A percentile compares a stretch with the other conserved stretches of the same genome.
Conservation (phyloP, 2,113 vertebrate genomes). For the Circaetus cinerascens region DNA sequence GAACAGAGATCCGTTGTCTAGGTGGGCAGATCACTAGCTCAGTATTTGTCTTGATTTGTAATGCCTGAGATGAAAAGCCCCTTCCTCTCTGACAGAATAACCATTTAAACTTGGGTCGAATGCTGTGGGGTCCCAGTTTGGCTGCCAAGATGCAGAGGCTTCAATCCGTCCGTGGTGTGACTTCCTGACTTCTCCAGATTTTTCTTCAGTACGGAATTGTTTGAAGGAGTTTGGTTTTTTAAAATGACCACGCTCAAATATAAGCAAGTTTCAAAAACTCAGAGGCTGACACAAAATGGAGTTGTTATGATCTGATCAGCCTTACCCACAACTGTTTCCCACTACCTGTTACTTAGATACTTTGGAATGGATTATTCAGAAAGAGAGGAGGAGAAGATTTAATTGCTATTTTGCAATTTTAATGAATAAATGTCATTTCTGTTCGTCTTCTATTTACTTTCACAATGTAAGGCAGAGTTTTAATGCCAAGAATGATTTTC, state of each 20-base stretch:
- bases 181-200: background rate
- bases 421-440: constrained; percentile 50
- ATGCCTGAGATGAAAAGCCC: background rate
- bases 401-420: constrained; percentile 55
- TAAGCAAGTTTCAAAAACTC: background rate
- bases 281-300: background rate
- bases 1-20: background rate
- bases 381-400: background rate
- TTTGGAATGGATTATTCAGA: background rate
- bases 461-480: constrained; percentile 19
- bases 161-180: accelerated
- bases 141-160: background rate
- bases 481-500: constrained; percentile 53
- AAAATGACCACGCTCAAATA: background rate
- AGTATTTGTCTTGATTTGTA: background rate
- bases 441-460: constrained; percentile 48
- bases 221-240: background rate
- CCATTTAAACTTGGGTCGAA: accelerated
- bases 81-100: background rate
- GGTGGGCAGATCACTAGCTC: background rate
- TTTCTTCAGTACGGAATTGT: background rate
- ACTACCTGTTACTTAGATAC: background rate
- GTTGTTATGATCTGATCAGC: background rate
- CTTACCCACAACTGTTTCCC: background rate
- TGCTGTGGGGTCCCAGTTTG: accelerated